Evolutionary conservation across 2,888 invertebrate genomes (phyloP).

Genomic region (Protodeltote pygarga): DNA sequence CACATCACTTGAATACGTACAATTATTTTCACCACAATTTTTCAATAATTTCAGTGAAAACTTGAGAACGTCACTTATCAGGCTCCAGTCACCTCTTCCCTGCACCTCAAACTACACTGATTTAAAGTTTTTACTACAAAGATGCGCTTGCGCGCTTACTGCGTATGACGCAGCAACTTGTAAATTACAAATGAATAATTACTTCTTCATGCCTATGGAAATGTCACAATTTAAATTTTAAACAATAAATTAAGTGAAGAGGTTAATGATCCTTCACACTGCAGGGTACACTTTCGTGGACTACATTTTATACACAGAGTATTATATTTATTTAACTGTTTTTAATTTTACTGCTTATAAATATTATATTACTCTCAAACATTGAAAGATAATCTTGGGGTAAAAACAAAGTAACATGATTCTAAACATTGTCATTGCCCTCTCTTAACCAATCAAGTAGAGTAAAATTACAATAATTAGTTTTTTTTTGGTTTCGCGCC

Average conservation of each 20-base stretch:
- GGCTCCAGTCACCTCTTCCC: neutral
- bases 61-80: neutral
- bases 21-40: neutral
- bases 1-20: neutral
- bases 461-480: too few relatives aligned
- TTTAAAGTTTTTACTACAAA: neutral
- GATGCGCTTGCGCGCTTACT: neutral
- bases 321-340: too few relatives aligned
- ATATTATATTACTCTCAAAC: too few relatives aligned
- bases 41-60: neutral
- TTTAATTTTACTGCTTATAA: too few relatives aligned
- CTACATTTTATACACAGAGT: constrained; percentile 2
- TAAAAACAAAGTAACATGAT: too few relatives aligned
- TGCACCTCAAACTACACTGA: neutral
- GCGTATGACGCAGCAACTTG: constrained; percentile 34
- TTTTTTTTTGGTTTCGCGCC: too few relatives aligned
- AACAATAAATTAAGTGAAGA: constrained; percentile 15
- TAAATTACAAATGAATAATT: constrained; percentile 19
- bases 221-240: constrained; percentile 32
- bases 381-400: too few relatives aligned
- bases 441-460: too few relatives aligned
- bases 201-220: constrained; percentile 10
- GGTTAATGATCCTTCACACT: constrained; percentile 20
- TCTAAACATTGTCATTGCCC: too few relatives aligned
- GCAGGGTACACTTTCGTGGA: neutral